Percentiles rank a stretch among this genome's conserved stretches.
Evolutionary conservation across 2,888 invertebrate species (phyloP).

Genomic region (Idaea aversata): DNA sequence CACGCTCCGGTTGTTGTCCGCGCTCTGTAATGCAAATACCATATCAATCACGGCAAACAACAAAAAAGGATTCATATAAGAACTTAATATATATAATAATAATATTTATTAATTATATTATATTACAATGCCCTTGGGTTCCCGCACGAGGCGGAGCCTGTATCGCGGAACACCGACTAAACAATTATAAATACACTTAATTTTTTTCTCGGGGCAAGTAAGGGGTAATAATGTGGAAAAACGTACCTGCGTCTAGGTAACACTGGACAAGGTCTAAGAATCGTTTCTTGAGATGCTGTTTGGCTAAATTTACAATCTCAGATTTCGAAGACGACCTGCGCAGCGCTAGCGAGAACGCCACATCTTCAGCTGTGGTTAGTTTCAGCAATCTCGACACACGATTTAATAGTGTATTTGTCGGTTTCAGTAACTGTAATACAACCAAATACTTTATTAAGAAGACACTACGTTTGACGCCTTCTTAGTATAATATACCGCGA

Average conservation of each 20-base stretch:
- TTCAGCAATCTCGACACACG: slow-evolving; percentile 92
- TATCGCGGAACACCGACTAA: too few species aligned
- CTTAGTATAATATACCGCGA: not conserved
- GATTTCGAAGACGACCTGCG: slow-evolving; percentile 88
- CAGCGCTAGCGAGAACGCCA: slow-evolving; percentile 92
- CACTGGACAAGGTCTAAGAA: slow-evolving; percentile 92
- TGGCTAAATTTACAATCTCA: slow-evolving; percentile 87
- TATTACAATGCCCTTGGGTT: too few species aligned
- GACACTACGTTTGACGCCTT: not conserved
- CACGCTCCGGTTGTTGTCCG: slow-evolving; percentile 85
- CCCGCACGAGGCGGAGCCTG: too few species aligned
- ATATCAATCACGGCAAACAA: slow-evolving; percentile 10
- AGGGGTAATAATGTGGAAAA: slow-evolving; percentile 8
- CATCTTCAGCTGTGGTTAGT: slow-evolving; percentile 94
- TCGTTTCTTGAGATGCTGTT: slow-evolving; percentile 89
- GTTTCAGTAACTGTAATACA: slow-evolving; percentile 85
- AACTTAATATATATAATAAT: not conserved
- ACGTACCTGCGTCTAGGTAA: slow-evolving; percentile 89
- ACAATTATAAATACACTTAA: too few species aligned
- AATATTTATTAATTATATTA: too few species aligned
- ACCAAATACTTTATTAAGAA: slow-evolving; percentile 9
- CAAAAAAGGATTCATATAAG: not conserved
- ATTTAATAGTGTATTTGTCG: slow-evolving; percentile 88
- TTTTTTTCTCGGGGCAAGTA: too few species aligned
- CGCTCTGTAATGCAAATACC: slow-evolving; percentile 67